Evolutionary conservation across 2,888 invertebrate species (phyloP), one percentile per base, ranked within the genome.

Genomic region (Ennomos fuscantarius): DNA sequence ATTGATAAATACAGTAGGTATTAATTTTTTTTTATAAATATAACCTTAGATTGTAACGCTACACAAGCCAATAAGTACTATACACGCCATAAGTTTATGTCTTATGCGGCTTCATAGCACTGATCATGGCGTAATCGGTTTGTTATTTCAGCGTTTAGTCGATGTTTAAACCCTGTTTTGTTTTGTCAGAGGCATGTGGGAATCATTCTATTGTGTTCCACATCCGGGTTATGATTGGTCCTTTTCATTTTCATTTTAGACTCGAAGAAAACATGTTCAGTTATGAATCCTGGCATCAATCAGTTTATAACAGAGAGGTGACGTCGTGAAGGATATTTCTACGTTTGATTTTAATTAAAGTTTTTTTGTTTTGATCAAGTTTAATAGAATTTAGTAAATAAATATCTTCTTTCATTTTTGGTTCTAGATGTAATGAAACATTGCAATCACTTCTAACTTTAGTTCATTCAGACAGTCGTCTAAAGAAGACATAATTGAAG

Each of bases 101-200:
- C 80, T 83, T 84, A 69, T 52, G 66, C 79, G 78, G 66, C 58
- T 65, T 71, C 72, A 72, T 68, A 81, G 73, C 76, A 83, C 80
- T 81, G 83, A 83, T 87, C 84, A 78, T 86, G 84, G 86, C 82
- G 89, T 89, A 89, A 89, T 89, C 87, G 82, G 78, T 84, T 84
- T 90, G 88, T 91, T 91, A 86, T 91, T 92, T 88, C 89, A 90
- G 89, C 82, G 88, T 86, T 89, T 86, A 89, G 88, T 79, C 78
- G 84, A 81, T 84, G 85, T 87, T 88, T 81, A 84, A 87, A 80
- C 86, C 79, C 81, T 84, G 88, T 88, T 87, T 86, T 87, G 89
- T 89, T 90, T 87, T 84, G 84, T 87, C 83, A 79, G 81, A 84
- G 86, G 87, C 91, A 91, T 91, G 89, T 91, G 91, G 91, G 90